phyloP scores from a whole-genome alignment of 2,888 invertebrate genomes.

The Endotricha flammealis region DNA sequence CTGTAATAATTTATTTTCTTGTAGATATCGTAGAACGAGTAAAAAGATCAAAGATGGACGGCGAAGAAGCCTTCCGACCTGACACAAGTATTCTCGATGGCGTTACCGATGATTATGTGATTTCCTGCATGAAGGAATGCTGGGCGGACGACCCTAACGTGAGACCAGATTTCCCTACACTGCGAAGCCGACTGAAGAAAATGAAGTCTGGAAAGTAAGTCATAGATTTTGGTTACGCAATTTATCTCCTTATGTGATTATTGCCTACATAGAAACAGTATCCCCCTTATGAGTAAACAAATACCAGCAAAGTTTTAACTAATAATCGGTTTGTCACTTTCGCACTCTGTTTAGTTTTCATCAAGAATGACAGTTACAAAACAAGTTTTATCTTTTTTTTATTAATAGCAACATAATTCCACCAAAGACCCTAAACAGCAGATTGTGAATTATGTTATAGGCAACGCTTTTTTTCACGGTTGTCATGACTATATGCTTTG shows the following conservation, averaged over 20 bases:
- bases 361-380: too few relatives aligned
- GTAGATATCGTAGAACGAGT: slow-evolving; percentile 92
- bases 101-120: slow-evolving; percentile 86
- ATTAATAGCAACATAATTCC: too few relatives aligned
- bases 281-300: too few relatives aligned
- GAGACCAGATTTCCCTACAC: slow-evolving; percentile 90
- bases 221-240: too few relatives aligned
- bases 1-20: slow-evolving; percentile 13
- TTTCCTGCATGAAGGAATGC: slow-evolving; percentile 90
- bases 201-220: slow-evolving; percentile 93
- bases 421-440: too few relatives aligned
- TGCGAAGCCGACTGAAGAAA: slow-evolving; percentile 89
- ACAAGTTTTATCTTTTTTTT: too few relatives aligned
- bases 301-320: too few relatives aligned
- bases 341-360: too few relatives aligned
- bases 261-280: too few relatives aligned
- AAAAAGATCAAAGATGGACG: slow-evolving; percentile 82
- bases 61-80: slow-evolving; percentile 87
- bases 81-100: slow-evolving; percentile 85
- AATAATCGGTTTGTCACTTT: too few relatives aligned
- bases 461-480: neutral
- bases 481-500: slow-evolving; percentile 12
- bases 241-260: too few relatives aligned
- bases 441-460: neutral
- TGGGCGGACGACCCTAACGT: slow-evolving; percentile 92